Conservation (phyloP, 2,888 invertebrate genomes). For the Galeopsomyia nigrocyanea region DNA sequence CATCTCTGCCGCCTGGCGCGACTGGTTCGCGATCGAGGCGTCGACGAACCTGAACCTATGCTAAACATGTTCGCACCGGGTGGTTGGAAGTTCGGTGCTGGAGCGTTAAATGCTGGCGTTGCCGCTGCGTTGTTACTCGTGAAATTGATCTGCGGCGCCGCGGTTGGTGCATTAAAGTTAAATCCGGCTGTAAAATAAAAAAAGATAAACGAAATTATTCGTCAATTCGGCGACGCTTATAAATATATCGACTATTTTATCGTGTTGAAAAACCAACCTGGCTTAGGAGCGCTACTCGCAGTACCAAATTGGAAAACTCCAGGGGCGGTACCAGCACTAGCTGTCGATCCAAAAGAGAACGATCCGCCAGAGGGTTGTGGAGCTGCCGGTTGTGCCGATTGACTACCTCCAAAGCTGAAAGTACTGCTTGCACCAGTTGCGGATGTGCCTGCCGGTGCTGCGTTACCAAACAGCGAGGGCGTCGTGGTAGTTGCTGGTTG, state of each 20-base stretch:
- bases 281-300: conserved; percentile 50
- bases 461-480: conserved; percentile 20
- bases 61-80: conserved; percentile 67
- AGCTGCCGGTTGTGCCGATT: conserved; percentile 13
- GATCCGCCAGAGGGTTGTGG: conserved; percentile 15
- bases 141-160: conserved; percentile 59
- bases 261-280: conserved; percentile 49
- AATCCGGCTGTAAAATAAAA: conserved; percentile 55
- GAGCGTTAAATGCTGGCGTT: conserved; percentile 47
- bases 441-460: conserved; percentile 11
- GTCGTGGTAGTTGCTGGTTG: conserved; percentile 15
- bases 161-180: conserved; percentile 61
- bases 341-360: conserved; percentile 47
- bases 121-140: conserved; percentile 52
- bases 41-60: conserved; percentile 69
- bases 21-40: conserved; percentile 65
- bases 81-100: conserved; percentile 47
- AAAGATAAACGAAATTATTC: not conserved
- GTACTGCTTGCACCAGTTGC: conserved; percentile 1
- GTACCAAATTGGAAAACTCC: conserved; percentile 59
- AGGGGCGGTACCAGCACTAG: conserved; percentile 31
- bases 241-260: too few relatives aligned
- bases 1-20: conserved; percentile 67
- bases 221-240: too few relatives aligned
- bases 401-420: conserved; percentile 50